phyloP scores from a whole-genome alignment of 2,888 invertebrate species.

The Bellardia bayeri region DNA sequence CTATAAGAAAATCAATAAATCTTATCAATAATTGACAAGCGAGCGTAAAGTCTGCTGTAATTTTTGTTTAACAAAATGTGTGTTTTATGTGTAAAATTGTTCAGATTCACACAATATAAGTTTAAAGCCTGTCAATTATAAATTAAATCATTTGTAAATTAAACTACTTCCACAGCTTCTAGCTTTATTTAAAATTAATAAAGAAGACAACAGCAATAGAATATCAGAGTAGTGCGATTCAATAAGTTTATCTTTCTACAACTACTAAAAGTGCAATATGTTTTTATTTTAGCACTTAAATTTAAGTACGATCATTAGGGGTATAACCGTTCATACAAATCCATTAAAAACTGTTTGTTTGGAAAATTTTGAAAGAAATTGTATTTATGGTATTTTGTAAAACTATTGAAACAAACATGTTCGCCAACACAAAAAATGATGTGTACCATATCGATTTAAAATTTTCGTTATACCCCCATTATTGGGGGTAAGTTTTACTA shows the following conservation, averaged over 20 bases:
- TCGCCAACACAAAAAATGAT: too few relatives aligned
- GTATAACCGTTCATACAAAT: too few relatives aligned
- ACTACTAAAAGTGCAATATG: neutral
- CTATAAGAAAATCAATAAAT: neutral
- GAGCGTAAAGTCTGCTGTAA: neutral
- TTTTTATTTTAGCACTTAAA: too few relatives aligned
- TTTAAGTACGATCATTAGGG: too few relatives aligned
- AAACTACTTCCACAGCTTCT: neutral
- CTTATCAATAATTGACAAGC: neutral
- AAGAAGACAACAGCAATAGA: neutral
- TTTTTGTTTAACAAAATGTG: neutral
- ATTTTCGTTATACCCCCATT: too few relatives aligned
- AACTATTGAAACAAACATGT: too few relatives aligned
- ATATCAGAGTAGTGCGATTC: neutral
- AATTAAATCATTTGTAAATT: neutral
- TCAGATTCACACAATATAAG: neutral
- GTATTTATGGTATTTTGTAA: too few relatives aligned
- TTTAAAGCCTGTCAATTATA: neutral
- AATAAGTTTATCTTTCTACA: neutral
- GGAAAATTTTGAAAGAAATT: too few relatives aligned
- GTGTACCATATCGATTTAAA: too few relatives aligned
- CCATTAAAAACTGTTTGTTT: too few relatives aligned
- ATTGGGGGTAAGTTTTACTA: too few relatives aligned
- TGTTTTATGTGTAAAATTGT: neutral
- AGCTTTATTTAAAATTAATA: neutral